These are phyloP conservation scores for Mandrillus leucophaeus DNA, from an alignment of 2,113 vertebrate species.

Conservation along the genomic window DNA sequence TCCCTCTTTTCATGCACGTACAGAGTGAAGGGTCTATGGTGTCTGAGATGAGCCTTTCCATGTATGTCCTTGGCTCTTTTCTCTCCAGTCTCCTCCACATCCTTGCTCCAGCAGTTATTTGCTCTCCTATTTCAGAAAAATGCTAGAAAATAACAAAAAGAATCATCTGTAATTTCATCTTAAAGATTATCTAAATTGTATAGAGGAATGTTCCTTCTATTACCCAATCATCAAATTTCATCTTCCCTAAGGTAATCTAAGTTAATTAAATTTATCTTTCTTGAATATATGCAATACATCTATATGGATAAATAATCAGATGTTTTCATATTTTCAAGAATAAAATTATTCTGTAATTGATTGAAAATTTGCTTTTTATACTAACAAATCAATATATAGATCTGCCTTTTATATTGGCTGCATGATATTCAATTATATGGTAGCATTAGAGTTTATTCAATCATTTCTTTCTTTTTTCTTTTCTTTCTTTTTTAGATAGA, in stretches of 20 bases:
- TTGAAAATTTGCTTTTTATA: background rate
- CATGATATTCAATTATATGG: background rate
- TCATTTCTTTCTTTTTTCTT: too few relatives aligned
- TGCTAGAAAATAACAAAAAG: background rate
- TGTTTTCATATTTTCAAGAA: background rate
- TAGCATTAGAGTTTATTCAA: background rate
- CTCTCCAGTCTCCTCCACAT: background rate
- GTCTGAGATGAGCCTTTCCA: background rate
- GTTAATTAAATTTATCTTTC: background rate
- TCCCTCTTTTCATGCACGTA: background rate
- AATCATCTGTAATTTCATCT: background rate
- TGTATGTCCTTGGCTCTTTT: background rate
- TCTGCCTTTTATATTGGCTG: background rate
- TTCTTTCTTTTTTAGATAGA: too few relatives aligned
- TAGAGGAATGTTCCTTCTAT: background rate
- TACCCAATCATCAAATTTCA: background rate
- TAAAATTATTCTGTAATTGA: background rate
- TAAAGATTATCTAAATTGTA: background rate
- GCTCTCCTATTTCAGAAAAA: background rate
- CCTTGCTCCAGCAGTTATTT: background rate
- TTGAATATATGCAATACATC: background rate
- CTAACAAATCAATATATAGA: background rate
- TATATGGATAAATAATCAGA: background rate
- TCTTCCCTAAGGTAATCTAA: background rate
- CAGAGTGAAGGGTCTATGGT: background rate